phyloP scores from a whole-genome alignment of 2,797 vertebrate genomes.

The Eurystomus glaucurus region DNA sequence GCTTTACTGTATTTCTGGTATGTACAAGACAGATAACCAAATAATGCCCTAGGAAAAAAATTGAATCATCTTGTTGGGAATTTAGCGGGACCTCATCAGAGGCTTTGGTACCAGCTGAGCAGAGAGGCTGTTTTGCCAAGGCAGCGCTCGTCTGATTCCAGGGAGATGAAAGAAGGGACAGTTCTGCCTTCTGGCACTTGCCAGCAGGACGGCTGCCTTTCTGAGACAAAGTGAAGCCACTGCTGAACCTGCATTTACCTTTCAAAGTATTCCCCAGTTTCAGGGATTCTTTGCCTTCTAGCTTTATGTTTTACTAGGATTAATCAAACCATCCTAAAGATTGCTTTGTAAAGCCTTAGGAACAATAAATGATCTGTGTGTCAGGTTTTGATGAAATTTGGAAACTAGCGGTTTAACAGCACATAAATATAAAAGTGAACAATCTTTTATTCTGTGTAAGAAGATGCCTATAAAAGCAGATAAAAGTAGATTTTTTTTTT shows the following conservation, averaged over 20 bases:
- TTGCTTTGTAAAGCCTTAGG: not conserved
- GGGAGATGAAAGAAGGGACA: not conserved
- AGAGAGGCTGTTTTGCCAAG: not conserved
- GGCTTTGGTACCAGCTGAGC: not conserved
- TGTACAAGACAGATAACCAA: not conserved
- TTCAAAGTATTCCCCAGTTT: not conserved
- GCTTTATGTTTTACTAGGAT: not conserved
- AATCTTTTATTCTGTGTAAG: not conserved
- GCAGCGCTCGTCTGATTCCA: not conserved
- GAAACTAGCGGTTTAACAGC: not conserved
- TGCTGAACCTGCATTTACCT: not conserved
- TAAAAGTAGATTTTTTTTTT: not conserved
- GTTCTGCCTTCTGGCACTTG: not conserved
- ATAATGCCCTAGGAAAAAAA: not conserved
- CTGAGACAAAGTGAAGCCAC: not conserved
- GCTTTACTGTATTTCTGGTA: not conserved
- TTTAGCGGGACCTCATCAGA: not conserved
- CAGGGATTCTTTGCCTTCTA: not conserved
- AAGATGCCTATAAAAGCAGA: not conserved
- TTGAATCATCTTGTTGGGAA: fast-evolving
- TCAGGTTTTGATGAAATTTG: not conserved
- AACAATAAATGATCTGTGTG: not conserved
- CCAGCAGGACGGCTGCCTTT: not conserved
- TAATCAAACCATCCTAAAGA: not conserved
- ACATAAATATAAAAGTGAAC: not conserved